These are phyloP conservation scores for Nothura maculosa DNA, from an alignment of 2,797 vertebrate genomes.

Conservation along the genomic window DNA sequence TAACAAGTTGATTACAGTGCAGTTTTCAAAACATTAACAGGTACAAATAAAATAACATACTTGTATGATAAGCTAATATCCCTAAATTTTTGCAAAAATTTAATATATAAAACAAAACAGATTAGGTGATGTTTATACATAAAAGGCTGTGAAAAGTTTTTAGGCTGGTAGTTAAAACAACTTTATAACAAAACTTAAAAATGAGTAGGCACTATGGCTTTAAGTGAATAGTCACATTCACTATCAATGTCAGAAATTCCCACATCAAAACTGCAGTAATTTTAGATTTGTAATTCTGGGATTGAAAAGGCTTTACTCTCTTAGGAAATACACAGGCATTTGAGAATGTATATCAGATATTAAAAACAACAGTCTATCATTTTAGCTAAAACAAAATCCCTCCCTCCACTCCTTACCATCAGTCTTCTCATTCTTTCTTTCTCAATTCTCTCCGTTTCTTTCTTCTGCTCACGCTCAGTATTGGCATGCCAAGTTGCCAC, in stretches of 20 bases:
- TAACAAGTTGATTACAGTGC: not conserved
- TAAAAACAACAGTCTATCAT: not conserved
- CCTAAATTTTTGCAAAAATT: not conserved
- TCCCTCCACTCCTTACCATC: slow-evolving; percentile 83
- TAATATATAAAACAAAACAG: not conserved
- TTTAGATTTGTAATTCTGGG: not conserved
- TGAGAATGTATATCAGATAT: not conserved
- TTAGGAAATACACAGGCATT: not conserved
- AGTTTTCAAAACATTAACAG: not conserved
- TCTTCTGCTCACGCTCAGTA: slow-evolving; percentile 95
- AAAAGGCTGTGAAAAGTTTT: not conserved
- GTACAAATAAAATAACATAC: not conserved
- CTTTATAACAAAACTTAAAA: not conserved
- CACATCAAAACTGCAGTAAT: not conserved
- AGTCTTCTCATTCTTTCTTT: slow-evolving; percentile 95
- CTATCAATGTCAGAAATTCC: not conserved
- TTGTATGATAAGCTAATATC: not conserved
- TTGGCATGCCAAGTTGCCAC: slow-evolving; percentile 95
- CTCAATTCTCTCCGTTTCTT: slow-evolving; percentile 93
- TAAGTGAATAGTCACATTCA: not conserved
- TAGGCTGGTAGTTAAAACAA: not conserved
- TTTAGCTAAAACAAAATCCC: not conserved
- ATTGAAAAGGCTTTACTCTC: not conserved
- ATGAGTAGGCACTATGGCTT: not conserved
- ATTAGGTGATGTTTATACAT: not conserved